Evolutionary conservation across 2,888 invertebrate genomes (phyloP).

Genomic region (Ophioninae sp.): DNA sequence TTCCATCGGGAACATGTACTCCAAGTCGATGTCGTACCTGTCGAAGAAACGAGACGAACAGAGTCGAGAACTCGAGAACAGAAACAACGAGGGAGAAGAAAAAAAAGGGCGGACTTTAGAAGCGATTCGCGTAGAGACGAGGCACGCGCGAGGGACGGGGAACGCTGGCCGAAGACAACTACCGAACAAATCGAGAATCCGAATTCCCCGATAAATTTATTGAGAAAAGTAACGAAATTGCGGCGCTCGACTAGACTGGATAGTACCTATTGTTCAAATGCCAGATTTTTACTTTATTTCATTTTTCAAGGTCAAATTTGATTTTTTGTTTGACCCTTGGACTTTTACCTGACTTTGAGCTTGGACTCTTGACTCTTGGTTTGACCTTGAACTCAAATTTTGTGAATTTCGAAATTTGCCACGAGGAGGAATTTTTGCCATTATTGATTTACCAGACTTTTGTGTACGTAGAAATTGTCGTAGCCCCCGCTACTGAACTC

Average conservation of each 20-base stretch:
- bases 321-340: too few relatives aligned
- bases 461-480: not conserved
- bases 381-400: too few relatives aligned
- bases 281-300: too few relatives aligned
- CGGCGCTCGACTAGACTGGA: not conserved
- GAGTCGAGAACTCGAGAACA: slow-evolving; percentile 8
- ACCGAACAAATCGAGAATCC: not conserved
- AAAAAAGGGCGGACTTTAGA: slow-evolving; percentile 24
- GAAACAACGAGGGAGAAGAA: not conserved
- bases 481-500: too few relatives aligned
- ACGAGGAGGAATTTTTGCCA: too few relatives aligned
- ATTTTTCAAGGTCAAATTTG: too few relatives aligned
- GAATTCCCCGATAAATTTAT: too few relatives aligned
- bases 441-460: too few relatives aligned
- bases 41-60: slow-evolving; percentile 1
- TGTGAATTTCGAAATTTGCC: too few relatives aligned
- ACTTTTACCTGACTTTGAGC: too few relatives aligned
- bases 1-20: slow-evolving; percentile 91
- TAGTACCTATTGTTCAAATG: too few relatives aligned
- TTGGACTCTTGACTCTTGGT: too few relatives aligned
- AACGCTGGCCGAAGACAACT: not conserved
- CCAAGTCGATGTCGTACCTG: slow-evolving; percentile 91
- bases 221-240: not conserved
- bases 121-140: slow-evolving; percentile 4
- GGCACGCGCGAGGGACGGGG: not conserved